phyloP scores from a whole-genome alignment of 2,888 invertebrate genomes.

The Spatulosminthurus flaviceps region DNA sequence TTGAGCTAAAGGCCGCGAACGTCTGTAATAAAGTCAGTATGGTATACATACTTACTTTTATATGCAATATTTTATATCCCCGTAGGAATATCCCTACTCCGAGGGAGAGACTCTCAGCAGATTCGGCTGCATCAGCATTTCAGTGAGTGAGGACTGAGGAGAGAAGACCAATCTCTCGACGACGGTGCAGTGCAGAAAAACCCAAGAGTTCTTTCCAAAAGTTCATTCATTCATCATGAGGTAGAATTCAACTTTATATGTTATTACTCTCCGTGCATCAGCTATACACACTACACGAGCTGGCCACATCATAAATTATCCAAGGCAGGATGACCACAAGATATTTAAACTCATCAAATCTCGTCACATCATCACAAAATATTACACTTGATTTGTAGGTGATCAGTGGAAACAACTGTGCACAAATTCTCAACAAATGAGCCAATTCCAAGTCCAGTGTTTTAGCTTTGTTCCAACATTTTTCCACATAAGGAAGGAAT shows the following conservation, averaged over 20 bases:
- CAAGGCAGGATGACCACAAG: background rate
- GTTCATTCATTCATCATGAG: constrained; percentile 18
- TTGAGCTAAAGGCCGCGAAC: constrained; percentile 22
- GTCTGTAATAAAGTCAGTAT: too few relatives aligned
- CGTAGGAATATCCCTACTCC: too few relatives aligned
- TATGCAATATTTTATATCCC: too few relatives aligned
- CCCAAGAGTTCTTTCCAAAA: background rate
- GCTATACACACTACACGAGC: too few relatives aligned
- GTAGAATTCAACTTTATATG: background rate
- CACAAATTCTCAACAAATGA: background rate
- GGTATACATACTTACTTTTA: too few relatives aligned
- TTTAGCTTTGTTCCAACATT: background rate
- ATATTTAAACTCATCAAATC: background rate
- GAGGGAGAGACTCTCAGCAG: too few relatives aligned
- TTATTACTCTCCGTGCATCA: background rate
- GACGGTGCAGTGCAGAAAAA: constrained; percentile 18
- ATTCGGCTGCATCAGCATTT: too few relatives aligned
- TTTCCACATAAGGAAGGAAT: too few relatives aligned
- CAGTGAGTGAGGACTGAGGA: too few relatives aligned
- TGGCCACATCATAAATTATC: too few relatives aligned
- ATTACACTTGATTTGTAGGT: background rate
- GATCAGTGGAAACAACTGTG: background rate
- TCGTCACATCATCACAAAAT: background rate
- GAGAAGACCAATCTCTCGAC: too few relatives aligned
- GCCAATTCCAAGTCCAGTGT: background rate